These are phyloP conservation scores for Halcyon senegalensis DNA, from an alignment of 2,113 vertebrate species.

Conservation along the genomic window DNA sequence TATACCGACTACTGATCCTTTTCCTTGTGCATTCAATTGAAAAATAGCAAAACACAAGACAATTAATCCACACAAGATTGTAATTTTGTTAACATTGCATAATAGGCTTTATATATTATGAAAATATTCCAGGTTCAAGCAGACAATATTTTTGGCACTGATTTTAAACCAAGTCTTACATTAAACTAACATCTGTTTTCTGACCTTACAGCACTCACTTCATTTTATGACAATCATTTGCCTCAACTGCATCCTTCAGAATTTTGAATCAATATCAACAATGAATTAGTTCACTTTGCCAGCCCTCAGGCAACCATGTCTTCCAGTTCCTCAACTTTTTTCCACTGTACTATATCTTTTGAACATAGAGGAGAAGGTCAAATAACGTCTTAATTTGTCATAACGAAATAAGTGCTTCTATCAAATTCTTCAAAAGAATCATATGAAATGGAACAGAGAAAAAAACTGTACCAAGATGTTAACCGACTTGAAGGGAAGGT, in stretches of 20 bases:
- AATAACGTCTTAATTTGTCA: constrained; percentile 24
- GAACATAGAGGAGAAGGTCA: constrained; percentile 33
- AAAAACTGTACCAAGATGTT: background rate
- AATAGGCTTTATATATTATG: background rate
- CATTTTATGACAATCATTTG: constrained; percentile 45
- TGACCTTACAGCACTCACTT: constrained; percentile 31
- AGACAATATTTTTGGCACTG: constrained; percentile 16
- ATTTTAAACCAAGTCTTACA: constrained; percentile 4
- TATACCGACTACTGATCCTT: background rate
- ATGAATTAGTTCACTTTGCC: constrained; percentile 54
- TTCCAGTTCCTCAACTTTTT: constrained; percentile 51
- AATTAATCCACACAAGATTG: background rate
- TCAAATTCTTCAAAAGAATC: constrained; percentile 4
- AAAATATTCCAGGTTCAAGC: constrained; percentile 12
- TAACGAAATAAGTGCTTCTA: constrained; percentile 10
- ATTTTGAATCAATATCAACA: constrained; percentile 52
- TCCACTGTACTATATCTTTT: constrained; percentile 20
- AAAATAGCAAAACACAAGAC: background rate
- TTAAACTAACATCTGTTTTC: constrained; percentile 60
- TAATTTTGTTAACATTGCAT: constrained; percentile 6
- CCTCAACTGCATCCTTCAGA: constrained; percentile 42
- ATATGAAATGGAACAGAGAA: background rate
- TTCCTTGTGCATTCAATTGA: background rate
- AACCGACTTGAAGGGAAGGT: background rate
- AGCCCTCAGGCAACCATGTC: constrained; percentile 31